Conservation (phyloP, 1,140 invertebrate genomes). For the Condylostylus longicornis region DNA sequence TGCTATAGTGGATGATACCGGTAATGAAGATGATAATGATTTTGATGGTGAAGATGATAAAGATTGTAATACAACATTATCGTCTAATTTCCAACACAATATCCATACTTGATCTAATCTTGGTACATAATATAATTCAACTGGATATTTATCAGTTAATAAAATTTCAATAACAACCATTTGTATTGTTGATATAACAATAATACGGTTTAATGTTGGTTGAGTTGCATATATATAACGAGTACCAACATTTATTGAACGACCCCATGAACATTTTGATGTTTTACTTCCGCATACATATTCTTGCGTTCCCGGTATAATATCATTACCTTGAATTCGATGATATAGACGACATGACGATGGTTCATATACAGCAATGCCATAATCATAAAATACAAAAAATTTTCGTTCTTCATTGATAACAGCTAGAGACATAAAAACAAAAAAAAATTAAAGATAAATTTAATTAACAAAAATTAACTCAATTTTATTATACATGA, state of each 20-base stretch:
- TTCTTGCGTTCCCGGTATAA: conserved; percentile 59
- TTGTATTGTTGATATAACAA: conserved; percentile 57
- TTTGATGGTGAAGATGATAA: too few species aligned
- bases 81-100: conserved; percentile 46
- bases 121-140: conserved; percentile 54
- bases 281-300: conserved; percentile 55
- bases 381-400: conserved; percentile 63
- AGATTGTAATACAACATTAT: conserved; percentile 38
- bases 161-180: conserved; percentile 61
- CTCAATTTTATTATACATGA: not conserved
- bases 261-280: conserved; percentile 53
- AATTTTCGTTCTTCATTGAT: conserved; percentile 50
- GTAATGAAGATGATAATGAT: too few species aligned
- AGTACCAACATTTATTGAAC: conserved; percentile 50
- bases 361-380: conserved; percentile 61
- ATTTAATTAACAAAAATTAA: not conserved
- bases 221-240: conserved; percentile 63
- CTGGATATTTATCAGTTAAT: conserved; percentile 57
- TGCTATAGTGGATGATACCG: too few species aligned
- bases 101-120: conserved; percentile 69
- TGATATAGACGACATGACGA: conserved; percentile 56
- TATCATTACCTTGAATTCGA: conserved; percentile 56
- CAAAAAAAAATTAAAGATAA: too few species aligned
- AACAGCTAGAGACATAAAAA: conserved; percentile 27
- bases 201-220: conserved; percentile 51